Conservation (phyloP, 2,113 vertebrate genomes). For the Acrocephalus arundinaceus region DNA sequence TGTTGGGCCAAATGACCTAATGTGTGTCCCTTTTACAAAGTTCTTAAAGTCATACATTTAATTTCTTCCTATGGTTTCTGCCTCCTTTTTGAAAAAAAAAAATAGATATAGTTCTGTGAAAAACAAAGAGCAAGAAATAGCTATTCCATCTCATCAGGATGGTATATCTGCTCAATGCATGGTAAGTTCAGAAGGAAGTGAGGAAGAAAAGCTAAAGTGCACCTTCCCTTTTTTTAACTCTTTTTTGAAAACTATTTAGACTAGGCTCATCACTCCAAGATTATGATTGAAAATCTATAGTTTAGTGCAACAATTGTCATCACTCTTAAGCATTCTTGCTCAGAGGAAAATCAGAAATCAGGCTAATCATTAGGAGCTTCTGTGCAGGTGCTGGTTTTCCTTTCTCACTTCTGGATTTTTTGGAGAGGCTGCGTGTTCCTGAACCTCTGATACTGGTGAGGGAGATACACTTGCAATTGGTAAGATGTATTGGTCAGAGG, state of each 20-base stretch:
- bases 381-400: not conserved
- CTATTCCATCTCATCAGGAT: not conserved
- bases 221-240: not conserved
- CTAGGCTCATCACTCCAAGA: not conserved
- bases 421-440: not conserved
- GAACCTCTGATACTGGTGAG: accelerated
- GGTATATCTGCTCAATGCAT: not conserved
- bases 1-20: not conserved
- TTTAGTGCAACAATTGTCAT: not conserved
- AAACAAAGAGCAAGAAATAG: not conserved
- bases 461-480: not conserved
- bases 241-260: not conserved
- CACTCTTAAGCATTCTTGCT: not conserved
- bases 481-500: not conserved
- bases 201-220: not conserved
- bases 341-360: not conserved
- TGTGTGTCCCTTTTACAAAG: not conserved
- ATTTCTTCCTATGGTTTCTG: not conserved
- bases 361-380: not conserved
- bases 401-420: not conserved
- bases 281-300: not conserved
- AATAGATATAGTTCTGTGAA: not conserved
- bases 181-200: not conserved
- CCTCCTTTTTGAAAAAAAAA: not conserved
- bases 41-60: not conserved